Evolutionary conservation across 1,140 invertebrate species (phyloP), one percentile per base, ranked within the genome.

Genomic region (Hetaerina americana): DNA sequence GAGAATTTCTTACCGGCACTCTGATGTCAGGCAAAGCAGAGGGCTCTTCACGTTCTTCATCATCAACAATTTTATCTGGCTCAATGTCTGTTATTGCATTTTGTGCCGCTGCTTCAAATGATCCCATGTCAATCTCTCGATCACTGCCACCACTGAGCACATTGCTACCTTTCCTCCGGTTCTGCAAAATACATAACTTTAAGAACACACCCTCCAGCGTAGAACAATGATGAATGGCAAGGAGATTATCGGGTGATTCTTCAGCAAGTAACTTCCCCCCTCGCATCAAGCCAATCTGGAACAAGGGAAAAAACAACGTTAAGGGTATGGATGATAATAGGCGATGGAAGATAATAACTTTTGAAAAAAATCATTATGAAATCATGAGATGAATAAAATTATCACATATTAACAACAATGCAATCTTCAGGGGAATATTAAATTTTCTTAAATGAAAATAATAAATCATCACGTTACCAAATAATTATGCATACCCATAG

Each of bases 111-210:
- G 10, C 10, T 10, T 57, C 15, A n/a, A 57, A 57, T 3, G 40
- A 57, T 12, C 40, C 40, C 40, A 57, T 57, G 40, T 57, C 22
- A 18, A 57, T 57, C 22, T 57, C 40, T 57, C 40, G 40, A 18
- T n/a, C 40, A 57, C 40, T 57, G 2, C 40, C 40, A 57, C 40
- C 40, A 10, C 40, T 57, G 15, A 57, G 88, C 0, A 90, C 80
- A 70, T 92, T 92, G 72, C 89, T 92, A 24, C 90, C 92, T 22
- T 91, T 81, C 5, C 92, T 83, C 49, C 90, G 80, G 78, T 92
- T 93, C 80, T 93, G 91, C 66, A 89, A 78, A 0, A 91, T 80
- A 73, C 87, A 88, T 2, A 89, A 79, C 75, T 87, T 86, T 1
- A 89, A 81, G 76, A 89, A 89, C 2, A 88, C 86, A 75, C 85